Conservation (phyloP, 2,888 invertebrate genomes). For the Eupeodes luniger region DNA sequence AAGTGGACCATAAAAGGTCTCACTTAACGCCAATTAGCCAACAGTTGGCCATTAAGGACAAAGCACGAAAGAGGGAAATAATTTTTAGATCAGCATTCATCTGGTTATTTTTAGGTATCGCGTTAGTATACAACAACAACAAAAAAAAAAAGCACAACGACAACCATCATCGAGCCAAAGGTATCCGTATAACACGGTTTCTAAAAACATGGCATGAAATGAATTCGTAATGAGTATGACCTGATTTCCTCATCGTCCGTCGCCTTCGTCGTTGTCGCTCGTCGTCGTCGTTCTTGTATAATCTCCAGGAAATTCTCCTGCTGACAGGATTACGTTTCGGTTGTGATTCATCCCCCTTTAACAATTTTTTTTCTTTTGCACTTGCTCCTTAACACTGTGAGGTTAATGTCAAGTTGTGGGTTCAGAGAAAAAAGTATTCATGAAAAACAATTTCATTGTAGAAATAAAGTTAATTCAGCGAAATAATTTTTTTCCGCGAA, state of each 20-base stretch:
- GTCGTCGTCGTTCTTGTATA: not conserved
- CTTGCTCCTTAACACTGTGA: not conserved
- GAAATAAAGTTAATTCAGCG: too few relatives aligned
- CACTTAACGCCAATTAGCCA: conserved; percentile 76
- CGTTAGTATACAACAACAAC: not conserved
- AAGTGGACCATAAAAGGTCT: conserved; percentile 65
- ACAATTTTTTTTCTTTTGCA: not conserved
- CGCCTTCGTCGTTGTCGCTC: not conserved
- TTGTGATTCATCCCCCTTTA: conserved; percentile 49
- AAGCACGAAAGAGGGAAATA: conserved; percentile 58
- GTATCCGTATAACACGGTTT: conserved; percentile 46
- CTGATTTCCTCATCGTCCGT: conserved; percentile 52
- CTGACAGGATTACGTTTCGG: conserved; percentile 66
- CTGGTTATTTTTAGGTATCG: conserved; percentile 29
- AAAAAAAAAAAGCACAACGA: conserved; percentile 10
- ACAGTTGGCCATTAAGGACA: conserved; percentile 72
- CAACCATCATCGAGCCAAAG: conserved; percentile 30
- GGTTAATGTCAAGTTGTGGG: not conserved
- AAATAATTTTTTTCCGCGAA: too few relatives aligned
- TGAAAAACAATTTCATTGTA: too few relatives aligned
- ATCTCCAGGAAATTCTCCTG: conserved; percentile 62
- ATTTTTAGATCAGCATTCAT: conserved; percentile 68
- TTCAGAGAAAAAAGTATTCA: not conserved
- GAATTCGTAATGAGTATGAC: conserved; percentile 75
- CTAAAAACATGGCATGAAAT: conserved; percentile 71